Base-by-base conservation (phyloP, 1,140 invertebrate genomes). In the Lasioglossum albipes region DNA sequence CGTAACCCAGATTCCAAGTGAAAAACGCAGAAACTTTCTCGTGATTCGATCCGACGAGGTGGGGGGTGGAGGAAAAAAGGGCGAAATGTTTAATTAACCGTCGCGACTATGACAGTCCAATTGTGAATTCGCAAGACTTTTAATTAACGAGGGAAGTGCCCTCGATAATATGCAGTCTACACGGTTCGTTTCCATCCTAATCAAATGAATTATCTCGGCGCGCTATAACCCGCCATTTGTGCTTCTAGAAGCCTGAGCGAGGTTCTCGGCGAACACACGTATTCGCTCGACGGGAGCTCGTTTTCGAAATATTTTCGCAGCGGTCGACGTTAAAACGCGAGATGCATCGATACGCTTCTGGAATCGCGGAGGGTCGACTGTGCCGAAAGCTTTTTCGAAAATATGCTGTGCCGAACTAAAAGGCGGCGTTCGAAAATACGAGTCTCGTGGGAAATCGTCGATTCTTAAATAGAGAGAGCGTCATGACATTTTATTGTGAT, bases 1-100 rank as follows among this genome's bases (percentile, higher is more conserved):
- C 36, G 70, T 73, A 73, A 79, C 77, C 77, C 22, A 79, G 59
- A 79, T 79, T 57, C 41, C 49, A 7, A 66, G 65, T n/a, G 42
- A 52, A 71, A 54, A 54, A 74, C 65, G 70, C 36, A 10, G 36
- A 57, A 79, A 66, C 70, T 74, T 65, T 54, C 16, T 4, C 18
- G 41, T 13, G 22, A 57, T 79, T 66, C 36, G 20, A 65, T 73
- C 54, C 2, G 22, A n/a, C 57, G 20, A 20, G 18, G 16, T 6
- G 9, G n/a, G 9, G 9, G 20, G n/a, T 7, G n/a, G n/a, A n/a
- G 20, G 6, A 45, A 45, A 65, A 79, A 73, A 49, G 62, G 18
- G 36, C 36, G 16, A 77, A 59, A 64, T 57, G 57, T 73, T 66
- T 73, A 79, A 79, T 79, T 73, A 78, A 62, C 45, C 36, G 9